These are phyloP conservation scores for Drosophila nigromelanica DNA, from an alignment of 1,140 invertebrate species.

Conservation along the genomic window DNA sequence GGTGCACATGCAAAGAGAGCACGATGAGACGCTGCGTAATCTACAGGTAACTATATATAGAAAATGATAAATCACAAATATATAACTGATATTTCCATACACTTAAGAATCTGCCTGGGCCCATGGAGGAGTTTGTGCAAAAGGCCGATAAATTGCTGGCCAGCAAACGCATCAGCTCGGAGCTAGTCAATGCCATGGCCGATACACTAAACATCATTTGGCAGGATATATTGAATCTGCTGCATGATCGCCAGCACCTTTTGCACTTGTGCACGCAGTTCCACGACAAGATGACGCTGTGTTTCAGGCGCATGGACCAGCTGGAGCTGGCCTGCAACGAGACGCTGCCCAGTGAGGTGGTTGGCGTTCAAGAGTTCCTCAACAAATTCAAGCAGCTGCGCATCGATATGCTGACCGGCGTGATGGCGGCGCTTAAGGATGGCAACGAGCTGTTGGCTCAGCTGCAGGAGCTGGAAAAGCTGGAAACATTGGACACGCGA, in stretches of 20 bases:
- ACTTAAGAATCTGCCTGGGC: conserved; percentile 92
- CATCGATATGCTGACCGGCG: conserved; percentile 89
- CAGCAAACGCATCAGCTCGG: conserved; percentile 90
- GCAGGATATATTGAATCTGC: conserved; percentile 92
- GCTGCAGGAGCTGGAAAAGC: conserved; percentile 87
- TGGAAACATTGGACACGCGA: conserved; percentile 90
- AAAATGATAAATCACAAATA: no score
- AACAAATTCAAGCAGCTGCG: conserved; percentile 87
- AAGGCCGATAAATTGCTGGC: conserved; percentile 93
- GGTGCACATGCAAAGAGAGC: conserved; percentile 89
- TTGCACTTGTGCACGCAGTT: conserved; percentile 91
- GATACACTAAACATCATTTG: conserved; percentile 94
- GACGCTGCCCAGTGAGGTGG: conserved; percentile 88
- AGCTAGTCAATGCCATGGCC: conserved; percentile 96
- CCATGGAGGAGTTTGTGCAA: conserved; percentile 94
- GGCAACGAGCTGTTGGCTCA: conserved; percentile 90
- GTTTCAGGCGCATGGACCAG: conserved; percentile 88
- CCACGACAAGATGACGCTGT: conserved; percentile 89
- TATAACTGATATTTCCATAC: no score
- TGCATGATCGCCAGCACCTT: conserved; percentile 91
- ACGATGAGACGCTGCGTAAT: conserved; percentile 93
- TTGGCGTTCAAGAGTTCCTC: conserved; percentile 87
- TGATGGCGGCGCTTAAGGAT: conserved; percentile 91
- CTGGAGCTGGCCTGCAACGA: conserved; percentile 88
- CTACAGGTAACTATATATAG: conserved; percentile 87